Percentiles rank a stretch among this genome's conserved stretches.
Conservation (phyloP, 2,797 vertebrate genomes). For the Danio jaintianensis region DNA sequence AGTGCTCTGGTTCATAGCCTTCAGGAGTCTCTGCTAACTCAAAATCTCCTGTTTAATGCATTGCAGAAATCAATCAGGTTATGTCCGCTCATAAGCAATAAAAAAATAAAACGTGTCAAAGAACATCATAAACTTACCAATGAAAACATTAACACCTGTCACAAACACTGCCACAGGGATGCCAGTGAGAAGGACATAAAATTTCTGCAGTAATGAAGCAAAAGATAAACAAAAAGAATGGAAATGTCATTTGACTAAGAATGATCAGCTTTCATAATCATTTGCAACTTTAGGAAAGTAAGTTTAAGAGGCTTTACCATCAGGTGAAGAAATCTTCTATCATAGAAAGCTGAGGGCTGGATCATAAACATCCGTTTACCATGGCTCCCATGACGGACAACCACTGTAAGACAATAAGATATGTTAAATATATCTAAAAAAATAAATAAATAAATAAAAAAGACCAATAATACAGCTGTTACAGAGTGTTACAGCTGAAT, state of each 20-base stretch:
- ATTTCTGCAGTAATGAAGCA: constrained; percentile 75
- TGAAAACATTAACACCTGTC: constrained; percentile 86
- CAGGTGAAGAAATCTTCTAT: constrained; percentile 85
- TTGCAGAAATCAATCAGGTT: constrained; percentile 34
- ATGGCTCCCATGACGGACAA: constrained; percentile 85
- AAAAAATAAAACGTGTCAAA: neutral
- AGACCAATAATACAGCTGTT: too few species aligned
- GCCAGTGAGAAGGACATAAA: constrained; percentile 86
- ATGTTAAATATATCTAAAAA: neutral
- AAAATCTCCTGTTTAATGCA: constrained; percentile 82
- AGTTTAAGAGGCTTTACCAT: constrained; percentile 79
- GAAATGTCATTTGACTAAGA: neutral
- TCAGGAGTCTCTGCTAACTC: constrained; percentile 92
- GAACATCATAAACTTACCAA: constrained; percentile 81
- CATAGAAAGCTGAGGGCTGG: constrained; percentile 85
- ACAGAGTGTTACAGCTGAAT: neutral
- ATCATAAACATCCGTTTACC: constrained; percentile 90
- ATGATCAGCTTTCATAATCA: neutral
- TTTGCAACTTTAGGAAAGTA: neutral
- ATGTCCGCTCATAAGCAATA: neutral
- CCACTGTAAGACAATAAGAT: constrained; percentile 75
- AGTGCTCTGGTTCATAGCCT: constrained; percentile 90
- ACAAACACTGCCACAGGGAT: constrained; percentile 82
- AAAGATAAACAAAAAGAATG: neutral
- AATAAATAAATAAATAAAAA: neutral